These are phyloP conservation scores for Cryptocephalus primarius DNA, from an alignment of 2,888 invertebrate species.

Conservation along the genomic window DNA sequence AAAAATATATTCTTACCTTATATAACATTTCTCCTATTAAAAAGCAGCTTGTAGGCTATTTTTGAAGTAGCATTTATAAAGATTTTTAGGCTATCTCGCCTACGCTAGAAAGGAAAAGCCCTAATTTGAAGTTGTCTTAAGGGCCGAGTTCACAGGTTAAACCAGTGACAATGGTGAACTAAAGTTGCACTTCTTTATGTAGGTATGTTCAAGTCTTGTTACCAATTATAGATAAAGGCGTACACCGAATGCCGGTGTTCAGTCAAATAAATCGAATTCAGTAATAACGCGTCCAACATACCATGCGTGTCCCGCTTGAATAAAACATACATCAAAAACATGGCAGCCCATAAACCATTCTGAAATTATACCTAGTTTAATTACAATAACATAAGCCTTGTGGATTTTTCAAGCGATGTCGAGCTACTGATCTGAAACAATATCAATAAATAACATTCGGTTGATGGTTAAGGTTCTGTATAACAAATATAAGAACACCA, in stretches of 20 bases:
- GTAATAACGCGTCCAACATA: neutral
- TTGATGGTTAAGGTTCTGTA: slow-evolving; percentile 13
- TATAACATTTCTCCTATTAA: too few relatives aligned
- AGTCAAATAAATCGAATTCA: neutral
- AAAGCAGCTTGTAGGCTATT: too few relatives aligned
- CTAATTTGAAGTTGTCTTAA: too few relatives aligned
- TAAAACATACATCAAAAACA: slow-evolving; percentile 12
- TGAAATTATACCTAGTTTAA: slow-evolving; percentile 12
- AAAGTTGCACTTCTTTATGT: too few relatives aligned
- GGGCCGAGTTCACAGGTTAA: too few relatives aligned
- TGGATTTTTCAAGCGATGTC: slow-evolving; percentile 11
- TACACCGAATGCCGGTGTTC: neutral
- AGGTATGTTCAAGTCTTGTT: neutral
- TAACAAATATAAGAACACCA: slow-evolving; percentile 15
- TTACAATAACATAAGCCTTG: slow-evolving; percentile 14
- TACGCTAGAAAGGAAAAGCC: too few relatives aligned
- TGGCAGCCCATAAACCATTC: slow-evolving; percentile 10
- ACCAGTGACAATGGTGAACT: too few relatives aligned
- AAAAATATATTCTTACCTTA: too few relatives aligned
- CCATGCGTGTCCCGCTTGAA: slow-evolving; percentile 6
- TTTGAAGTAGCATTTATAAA: too few relatives aligned
- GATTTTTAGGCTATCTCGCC: too few relatives aligned
- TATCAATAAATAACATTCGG: slow-evolving; percentile 13
- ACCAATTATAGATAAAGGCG: neutral
- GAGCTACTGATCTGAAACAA: slow-evolving; percentile 12